Base-by-base conservation (phyloP, 2,113 vertebrate genomes). In the Puffinus mauretanicus region DNA sequence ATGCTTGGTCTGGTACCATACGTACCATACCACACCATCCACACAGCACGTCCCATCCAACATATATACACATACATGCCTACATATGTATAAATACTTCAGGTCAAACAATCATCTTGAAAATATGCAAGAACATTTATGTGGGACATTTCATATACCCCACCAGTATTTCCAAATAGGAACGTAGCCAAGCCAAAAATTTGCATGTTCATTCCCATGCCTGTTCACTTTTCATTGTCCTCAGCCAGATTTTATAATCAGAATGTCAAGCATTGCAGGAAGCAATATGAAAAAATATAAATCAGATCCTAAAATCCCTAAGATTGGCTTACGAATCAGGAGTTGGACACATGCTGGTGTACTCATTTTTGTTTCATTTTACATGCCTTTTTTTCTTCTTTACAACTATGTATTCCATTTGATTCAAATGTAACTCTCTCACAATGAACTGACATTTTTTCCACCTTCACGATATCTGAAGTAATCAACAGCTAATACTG, bases 301-400 rank as follows among this genome's bases (percentile, higher is more conserved):
- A 71, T 26, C 20, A 69, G 26, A 75, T 29, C 13, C 44, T 75
- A 58, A 82, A 70, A n/a, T 0, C 3, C 14, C 14, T 38, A 27
- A 78, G 16, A 44, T 0, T 15, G 25, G 5, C 22, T 90, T n/a
- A 67, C 0, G 0, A 72, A 49, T 58, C 19, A 71, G 22, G 26
- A 78, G 4, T 27, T 71, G n/a, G 38, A 3, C 57, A 81, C 13
- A 12, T 29, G 9, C 4, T 83, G 57, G 6, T 34, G 10, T 71
- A 25, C 11, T 75, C 4, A 58, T 52, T 82, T 91, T 91, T 73
- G 9, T 67, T 93, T 66, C 8, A 57, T 86, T 87, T 93, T 61
- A 26, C 13, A 12, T 81, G 20, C 2, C 1, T 40, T 88, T 77
- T 52, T 55, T 32, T 14, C 49, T 88, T 86, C 32, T 47, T 81